A percentile compares a stretch with the other conserved stretches of the same genome.
Conservation (phyloP, 2,888 invertebrate species). For the Epinotia bilunana region DNA sequence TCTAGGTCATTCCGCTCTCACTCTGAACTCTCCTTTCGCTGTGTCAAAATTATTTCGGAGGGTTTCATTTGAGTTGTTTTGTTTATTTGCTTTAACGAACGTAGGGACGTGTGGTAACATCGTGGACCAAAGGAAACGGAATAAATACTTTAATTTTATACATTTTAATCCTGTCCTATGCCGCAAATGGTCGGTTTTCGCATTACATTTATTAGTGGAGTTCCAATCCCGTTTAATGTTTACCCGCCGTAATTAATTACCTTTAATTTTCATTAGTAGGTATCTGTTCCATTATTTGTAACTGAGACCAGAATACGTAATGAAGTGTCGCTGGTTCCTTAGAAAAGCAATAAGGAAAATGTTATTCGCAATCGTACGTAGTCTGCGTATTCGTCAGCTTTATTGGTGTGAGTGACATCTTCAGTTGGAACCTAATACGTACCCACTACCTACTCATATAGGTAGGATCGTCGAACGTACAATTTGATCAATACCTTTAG, state of each 20-base stretch:
- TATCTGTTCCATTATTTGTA: conserved; percentile 36
- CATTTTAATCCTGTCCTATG: neutral
- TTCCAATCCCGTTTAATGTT: conserved; percentile 35
- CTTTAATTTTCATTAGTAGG: conserved; percentile 38
- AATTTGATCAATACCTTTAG: conserved; percentile 72
- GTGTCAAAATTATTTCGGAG: conserved; percentile 22
- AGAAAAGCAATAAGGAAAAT: conserved; percentile 22
- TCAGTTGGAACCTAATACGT: neutral
- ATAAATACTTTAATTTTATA: neutral
- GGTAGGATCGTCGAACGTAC: conserved; percentile 48
- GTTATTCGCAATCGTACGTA: conserved; percentile 3
- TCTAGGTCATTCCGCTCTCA: conserved; percentile 56
- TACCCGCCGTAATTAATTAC: conserved; percentile 32
- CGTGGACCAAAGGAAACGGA: neutral
- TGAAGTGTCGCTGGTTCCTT: conserved; percentile 17
- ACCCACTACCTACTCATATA: conserved; percentile 11
- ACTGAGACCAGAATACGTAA: conserved; percentile 40
- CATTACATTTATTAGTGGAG: conserved; percentile 25
- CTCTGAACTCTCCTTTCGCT: conserved; percentile 47
- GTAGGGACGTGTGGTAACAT: neutral
- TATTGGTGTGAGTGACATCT: conserved; percentile 14
- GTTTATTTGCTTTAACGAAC: conserved; percentile 17
- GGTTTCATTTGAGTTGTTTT: conserved; percentile 18
- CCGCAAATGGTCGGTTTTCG: conserved; percentile 7
- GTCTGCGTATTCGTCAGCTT: conserved; percentile 9